Percentiles rank a stretch among this genome's conserved stretches.
Conservation (phyloP, 2,113 vertebrate genomes). For the Aldabrachelys gigantea region DNA sequence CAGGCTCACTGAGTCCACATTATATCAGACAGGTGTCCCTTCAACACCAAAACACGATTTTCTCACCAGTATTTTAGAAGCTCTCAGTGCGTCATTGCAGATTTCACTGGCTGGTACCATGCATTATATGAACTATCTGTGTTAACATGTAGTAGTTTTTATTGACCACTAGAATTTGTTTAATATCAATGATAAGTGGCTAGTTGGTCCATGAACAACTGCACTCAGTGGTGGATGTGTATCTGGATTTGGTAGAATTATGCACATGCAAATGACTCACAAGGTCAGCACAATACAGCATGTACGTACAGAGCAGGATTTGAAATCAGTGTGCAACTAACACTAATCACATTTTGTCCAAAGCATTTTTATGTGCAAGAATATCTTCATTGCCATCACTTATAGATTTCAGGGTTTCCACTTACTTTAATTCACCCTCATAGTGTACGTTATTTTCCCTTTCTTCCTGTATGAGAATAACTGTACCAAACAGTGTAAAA, state of each 20-base stretch:
- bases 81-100: background rate
- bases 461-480: background rate
- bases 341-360: background rate
- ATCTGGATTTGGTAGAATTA: background rate
- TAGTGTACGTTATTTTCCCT: background rate
- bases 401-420: background rate
- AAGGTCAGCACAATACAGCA: fast-evolving
- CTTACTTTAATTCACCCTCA: background rate
- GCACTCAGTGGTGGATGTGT: background rate
- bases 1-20: background rate
- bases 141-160: background rate
- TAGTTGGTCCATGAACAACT: background rate
- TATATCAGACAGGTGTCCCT: slow-evolving; percentile 12
- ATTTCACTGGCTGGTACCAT: background rate
- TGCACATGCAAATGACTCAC: background rate
- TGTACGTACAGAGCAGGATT: background rate
- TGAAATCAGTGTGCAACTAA: background rate
- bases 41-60: background rate
- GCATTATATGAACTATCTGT: background rate
- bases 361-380: background rate
- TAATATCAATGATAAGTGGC: background rate
- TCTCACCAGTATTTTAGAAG: background rate
- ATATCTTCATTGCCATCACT: background rate
- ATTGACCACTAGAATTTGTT: background rate
- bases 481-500: background rate